These are phyloP conservation scores for Lepilemur ruficaudatus DNA, from an alignment of 2,797 vertebrate genomes.

Conservation along the genomic window DNA sequence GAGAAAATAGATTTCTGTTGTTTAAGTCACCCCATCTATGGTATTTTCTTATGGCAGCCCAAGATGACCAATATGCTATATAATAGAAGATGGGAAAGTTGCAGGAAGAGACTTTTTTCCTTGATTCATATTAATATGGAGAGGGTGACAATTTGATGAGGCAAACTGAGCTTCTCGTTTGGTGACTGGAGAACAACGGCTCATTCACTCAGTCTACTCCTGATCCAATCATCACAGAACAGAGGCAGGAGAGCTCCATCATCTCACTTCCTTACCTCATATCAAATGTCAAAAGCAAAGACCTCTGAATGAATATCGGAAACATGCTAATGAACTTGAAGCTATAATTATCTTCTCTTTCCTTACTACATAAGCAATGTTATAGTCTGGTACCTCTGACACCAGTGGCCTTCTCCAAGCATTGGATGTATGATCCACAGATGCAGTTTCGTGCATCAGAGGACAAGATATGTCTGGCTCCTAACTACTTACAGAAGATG, in stretches of 20 bases:
- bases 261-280: background rate
- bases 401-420: background rate
- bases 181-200: background rate
- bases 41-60: background rate
- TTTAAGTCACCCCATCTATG: background rate
- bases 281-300: background rate
- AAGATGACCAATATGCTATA: background rate
- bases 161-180: background rate
- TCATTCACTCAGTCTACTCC: background rate
- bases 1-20: background rate
- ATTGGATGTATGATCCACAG: background rate
- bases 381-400: background rate
- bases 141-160: background rate
- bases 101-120: background rate
- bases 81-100: background rate
- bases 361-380: background rate
- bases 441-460: background rate
- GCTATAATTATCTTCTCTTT: background rate
- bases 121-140: background rate
- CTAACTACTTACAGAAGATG: constrained; percentile 47
- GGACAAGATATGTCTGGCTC: constrained; percentile 8
- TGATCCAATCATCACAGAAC: background rate
- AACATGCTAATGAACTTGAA: background rate
- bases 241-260: background rate
- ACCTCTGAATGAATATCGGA: background rate